Base-by-base conservation (phyloP, 2,888 invertebrate genomes). In the Brachylomia viminalis region DNA sequence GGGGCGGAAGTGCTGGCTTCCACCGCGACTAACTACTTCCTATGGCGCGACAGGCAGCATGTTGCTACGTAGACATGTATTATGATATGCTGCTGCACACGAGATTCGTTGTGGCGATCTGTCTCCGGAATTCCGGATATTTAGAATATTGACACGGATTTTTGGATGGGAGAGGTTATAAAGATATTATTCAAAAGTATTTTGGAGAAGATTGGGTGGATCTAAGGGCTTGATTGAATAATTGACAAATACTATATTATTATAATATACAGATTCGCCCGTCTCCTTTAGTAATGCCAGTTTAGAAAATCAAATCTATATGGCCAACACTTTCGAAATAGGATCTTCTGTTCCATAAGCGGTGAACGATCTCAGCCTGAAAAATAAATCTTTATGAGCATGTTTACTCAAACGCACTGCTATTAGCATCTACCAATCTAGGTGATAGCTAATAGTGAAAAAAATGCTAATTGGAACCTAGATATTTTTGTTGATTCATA, bases 11-110 rank as follows among this genome's bases (percentile, higher is more conserved):
- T 66, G 42, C 67, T 70, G 85, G 69, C 88, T 85, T 79, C 82
- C 84, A 82, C 62, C 70, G 70, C 80, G 65, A 78, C 76, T 88
- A 87, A 89, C 72, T 71, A 75, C 83, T 89, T 89, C 88, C 88
- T 79, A 89, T 74, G 74, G 75, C 59, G 71, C 75, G 84, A 62
- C 77, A 83, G 82, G 85, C 81, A 82, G 80, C 49, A 85, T 79
- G 82, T 81, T 75, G 77, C 82, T 82, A 79, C 75, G 56, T 84
- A 78, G n/a, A 56, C 77, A 33, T 72, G 54, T 83, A 80, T 87
- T 70, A 75, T 69, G 61, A 65, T 56, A 66, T 23, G 27, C 2
- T 20, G 65, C 17, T 23, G 23, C n/a, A 69, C 42, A 75, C 1
- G 62, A 23, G 70, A 52, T 11, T 30, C 27, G 15, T 42, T 74